A percentile compares a stretch with the other conserved stretches of the same genome.
These are phyloP conservation scores for Keiferia lycopersicella DNA, from an alignment of 2,888 invertebrate genomes.

Conservation along the genomic window DNA sequence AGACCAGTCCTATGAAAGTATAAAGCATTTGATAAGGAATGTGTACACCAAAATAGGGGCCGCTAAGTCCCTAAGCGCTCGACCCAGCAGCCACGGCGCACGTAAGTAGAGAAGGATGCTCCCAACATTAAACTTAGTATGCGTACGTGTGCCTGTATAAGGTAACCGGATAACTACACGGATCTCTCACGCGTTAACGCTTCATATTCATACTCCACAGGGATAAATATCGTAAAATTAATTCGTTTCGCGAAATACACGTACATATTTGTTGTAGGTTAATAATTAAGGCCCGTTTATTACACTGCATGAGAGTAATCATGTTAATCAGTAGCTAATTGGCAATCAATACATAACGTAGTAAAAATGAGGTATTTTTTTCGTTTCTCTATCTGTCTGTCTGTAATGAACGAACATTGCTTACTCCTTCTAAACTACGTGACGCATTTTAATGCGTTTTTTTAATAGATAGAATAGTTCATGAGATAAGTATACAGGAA, in stretches of 20 bases:
- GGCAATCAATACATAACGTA: too few relatives aligned
- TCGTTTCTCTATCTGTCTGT: too few relatives aligned
- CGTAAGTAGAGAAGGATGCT: conserved; percentile 34
- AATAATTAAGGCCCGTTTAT: conserved; percentile 5
- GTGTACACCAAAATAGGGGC: too few relatives aligned
- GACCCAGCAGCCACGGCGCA: conserved; percentile 24
- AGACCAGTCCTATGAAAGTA: too few relatives aligned
- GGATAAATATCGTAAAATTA: conserved; percentile 22
- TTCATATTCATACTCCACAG: conserved; percentile 10
- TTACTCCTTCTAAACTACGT: too few relatives aligned
- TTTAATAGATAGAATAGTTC: too few relatives aligned
- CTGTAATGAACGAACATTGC: too few relatives aligned
- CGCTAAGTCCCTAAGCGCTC: conserved; percentile 31
- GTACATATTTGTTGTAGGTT: conserved; percentile 2
- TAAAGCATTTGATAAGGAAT: too few relatives aligned
- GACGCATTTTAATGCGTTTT: too few relatives aligned
- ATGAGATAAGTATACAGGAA: too few relatives aligned
- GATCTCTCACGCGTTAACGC: conserved; percentile 9
- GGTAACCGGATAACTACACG: conserved; percentile 19
- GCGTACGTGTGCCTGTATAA: conserved; percentile 24
- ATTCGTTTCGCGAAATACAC: conserved; percentile 4
- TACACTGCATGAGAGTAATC: not conserved
- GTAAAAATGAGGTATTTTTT: too few relatives aligned
- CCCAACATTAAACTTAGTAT: conserved; percentile 31
- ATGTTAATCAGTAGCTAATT: not conserved